phyloP scores from a whole-genome alignment of 2,113 vertebrate species.

The Dascyllus trimaculatus region DNA sequence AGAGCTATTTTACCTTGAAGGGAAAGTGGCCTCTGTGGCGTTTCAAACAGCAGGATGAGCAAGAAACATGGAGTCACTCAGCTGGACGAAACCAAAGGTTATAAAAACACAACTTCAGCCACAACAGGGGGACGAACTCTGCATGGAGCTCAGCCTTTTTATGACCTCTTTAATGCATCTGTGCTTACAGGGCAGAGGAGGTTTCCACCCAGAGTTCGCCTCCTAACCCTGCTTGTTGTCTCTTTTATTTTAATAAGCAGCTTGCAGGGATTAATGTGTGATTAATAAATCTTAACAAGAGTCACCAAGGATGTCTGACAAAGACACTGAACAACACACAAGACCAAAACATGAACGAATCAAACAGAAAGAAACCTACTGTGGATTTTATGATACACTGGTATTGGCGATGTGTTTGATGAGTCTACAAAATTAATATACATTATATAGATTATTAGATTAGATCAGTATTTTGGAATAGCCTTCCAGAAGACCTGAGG shows the following conservation, averaged over 20 bases:
- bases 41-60: slow-evolving; percentile 20
- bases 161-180: slow-evolving; percentile 19
- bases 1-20: slow-evolving; percentile 27
- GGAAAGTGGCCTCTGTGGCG: background rate
- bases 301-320: slow-evolving; percentile 14
- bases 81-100: slow-evolving; percentile 32
- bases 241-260: slow-evolving; percentile 40
- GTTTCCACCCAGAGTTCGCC: background rate
- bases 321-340: slow-evolving; percentile 19
- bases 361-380: background rate
- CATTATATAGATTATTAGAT: too few relatives aligned
- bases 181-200: slow-evolving; percentile 3
- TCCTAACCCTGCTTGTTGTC: slow-evolving; percentile 4
- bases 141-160: slow-evolving; percentile 2
- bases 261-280: slow-evolving; percentile 33
- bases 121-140: background rate
- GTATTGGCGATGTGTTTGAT: too few relatives aligned
- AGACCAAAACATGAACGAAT: background rate
- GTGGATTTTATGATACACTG: too few relatives aligned
- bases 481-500: too few relatives aligned
- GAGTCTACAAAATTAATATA: too few relatives aligned
- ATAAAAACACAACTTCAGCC: slow-evolving; percentile 16
- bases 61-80: slow-evolving; percentile 31
- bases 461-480: too few relatives aligned
- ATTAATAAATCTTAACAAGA: slow-evolving; percentile 61